Evolutionary conservation across 2,888 invertebrate genomes (phyloP).

Genomic region (Ophion ventricosus): DNA sequence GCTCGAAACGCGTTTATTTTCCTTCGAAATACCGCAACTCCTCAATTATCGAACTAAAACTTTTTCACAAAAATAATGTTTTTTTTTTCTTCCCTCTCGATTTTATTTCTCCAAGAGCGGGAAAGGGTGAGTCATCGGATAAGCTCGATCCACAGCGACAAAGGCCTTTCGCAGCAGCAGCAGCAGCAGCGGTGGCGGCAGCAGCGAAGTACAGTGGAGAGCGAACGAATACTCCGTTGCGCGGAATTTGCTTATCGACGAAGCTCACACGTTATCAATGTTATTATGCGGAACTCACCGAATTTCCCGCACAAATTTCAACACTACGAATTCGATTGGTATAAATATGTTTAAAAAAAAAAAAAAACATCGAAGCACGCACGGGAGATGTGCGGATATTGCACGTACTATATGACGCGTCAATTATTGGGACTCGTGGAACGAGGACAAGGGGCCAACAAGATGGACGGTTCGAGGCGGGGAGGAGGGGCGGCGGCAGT

Average conservation of each 20-base stretch:
- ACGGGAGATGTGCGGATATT: conserved; percentile 37
- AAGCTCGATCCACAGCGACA: conserved; percentile 64
- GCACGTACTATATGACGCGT: conserved; percentile 77
- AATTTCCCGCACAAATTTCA: neutral
- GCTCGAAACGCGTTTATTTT: neutral
- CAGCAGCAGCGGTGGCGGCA: conserved; percentile 25
- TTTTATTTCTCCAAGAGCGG: conserved; percentile 69
- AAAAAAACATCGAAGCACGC: conserved; percentile 9
- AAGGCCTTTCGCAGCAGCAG: conserved; percentile 49
- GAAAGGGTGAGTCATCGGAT: conserved; percentile 77
- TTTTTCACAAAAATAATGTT: conserved; percentile 11
- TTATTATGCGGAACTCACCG: neutral
- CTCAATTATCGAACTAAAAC: neutral
- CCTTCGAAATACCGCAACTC: neutral
- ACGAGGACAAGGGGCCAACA: conserved; percentile 80
- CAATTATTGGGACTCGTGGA: conserved; percentile 76
- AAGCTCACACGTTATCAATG: conserved; percentile 7
- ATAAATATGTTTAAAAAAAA: neutral
- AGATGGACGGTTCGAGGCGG: conserved; percentile 78
- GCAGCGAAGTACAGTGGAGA: conserved; percentile 24
- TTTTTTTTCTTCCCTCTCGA: conserved; percentile 14
- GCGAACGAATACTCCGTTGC: conserved; percentile 9
- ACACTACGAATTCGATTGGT: neutral
- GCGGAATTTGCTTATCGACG: conserved; percentile 24
- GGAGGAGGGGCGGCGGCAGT: conserved; percentile 57